Evolutionary conservation across 2,888 invertebrate genomes (phyloP).

Genomic region (Ernsta delagoae): DNA sequence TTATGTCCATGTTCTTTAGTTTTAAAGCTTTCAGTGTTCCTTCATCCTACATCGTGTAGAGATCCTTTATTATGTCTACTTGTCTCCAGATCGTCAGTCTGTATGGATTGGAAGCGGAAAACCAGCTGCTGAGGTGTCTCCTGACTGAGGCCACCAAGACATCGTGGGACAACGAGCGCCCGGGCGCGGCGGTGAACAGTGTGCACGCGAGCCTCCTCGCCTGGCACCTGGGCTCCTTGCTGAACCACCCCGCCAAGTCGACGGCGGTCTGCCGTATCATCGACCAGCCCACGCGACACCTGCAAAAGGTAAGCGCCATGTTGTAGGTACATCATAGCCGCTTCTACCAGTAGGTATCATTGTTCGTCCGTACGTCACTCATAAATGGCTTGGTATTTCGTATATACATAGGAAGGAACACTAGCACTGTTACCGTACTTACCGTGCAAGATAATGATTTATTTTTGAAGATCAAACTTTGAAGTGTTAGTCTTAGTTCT

Average conservation of each 20-base stretch:
- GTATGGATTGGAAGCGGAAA: conserved; percentile 98
- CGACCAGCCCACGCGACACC: conserved; percentile 90
- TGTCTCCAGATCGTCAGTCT: conserved; percentile 91
- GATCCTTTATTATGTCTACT: conserved; percentile 43
- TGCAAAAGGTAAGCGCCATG: conserved; percentile 82
- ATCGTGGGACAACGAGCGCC: conserved; percentile 87
- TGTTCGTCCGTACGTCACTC: neutral
- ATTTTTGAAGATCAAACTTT: too few species aligned
- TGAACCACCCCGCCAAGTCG: conserved; percentile 94
- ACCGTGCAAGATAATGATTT: too few species aligned
- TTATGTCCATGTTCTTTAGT: too few species aligned
- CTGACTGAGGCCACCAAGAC: conserved; percentile 92
- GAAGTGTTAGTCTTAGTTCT: too few species aligned
- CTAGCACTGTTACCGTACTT: too few species aligned
- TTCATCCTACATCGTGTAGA: too few species aligned
- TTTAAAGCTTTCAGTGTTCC: too few species aligned
- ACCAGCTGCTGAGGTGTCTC: conserved; percentile 97
- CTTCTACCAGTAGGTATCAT: neutral
- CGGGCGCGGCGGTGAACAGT: conserved; percentile 89
- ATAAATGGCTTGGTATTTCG: neutral
- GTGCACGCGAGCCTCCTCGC: conserved; percentile 87
- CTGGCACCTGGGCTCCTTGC: conserved; percentile 87
- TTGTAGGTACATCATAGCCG: too few species aligned
- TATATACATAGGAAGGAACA: too few species aligned
- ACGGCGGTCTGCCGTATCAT: conserved; percentile 95